phyloP scores from a whole-genome alignment of 2,888 invertebrate genomes.

The Parnassius mnemosyne region DNA sequence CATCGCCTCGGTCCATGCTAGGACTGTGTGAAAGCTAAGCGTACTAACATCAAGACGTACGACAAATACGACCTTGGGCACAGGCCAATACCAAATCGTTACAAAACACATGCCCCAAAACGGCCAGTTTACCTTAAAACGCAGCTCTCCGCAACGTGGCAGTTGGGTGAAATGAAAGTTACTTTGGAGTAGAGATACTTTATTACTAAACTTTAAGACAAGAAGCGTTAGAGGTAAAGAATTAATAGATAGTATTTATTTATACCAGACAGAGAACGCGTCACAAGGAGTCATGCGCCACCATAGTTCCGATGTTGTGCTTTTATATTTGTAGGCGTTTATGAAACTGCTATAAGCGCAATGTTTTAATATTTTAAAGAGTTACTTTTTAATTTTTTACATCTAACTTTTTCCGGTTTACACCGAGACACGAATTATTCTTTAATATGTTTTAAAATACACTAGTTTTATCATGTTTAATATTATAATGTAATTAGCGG shows the following conservation, averaged over 20 bases:
- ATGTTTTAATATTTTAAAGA: constrained; percentile 38
- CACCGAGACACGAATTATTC: constrained; percentile 61
- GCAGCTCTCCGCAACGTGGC: constrained; percentile 71
- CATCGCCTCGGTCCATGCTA: constrained; percentile 11
- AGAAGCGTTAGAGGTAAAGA: constrained; percentile 62
- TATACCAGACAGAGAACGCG: neutral
- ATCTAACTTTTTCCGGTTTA: constrained; percentile 59
- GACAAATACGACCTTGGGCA: constrained; percentile 49
- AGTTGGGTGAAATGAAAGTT: constrained; percentile 76
- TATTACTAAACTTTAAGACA: constrained; percentile 75
- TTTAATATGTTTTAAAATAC: constrained; percentile 41
- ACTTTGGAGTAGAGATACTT: constrained; percentile 79
- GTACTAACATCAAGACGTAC: constrained; percentile 69
- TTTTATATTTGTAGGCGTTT: constrained; percentile 57
- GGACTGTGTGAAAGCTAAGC: constrained; percentile 58
- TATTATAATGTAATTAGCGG: constrained; percentile 58
- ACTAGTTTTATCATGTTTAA: constrained; percentile 55
- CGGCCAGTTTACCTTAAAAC: constrained; percentile 68
- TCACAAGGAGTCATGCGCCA: constrained; percentile 59
- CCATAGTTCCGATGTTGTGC: constrained; percentile 46
- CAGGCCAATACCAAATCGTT: constrained; percentile 41
- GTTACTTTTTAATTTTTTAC: constrained; percentile 39
- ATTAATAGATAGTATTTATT: constrained; percentile 33
- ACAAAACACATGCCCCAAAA: constrained; percentile 49
- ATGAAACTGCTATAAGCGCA: constrained; percentile 62